phyloP scores from a whole-genome alignment of 2,797 vertebrate species.

The Rhynchotus rufescens region DNA sequence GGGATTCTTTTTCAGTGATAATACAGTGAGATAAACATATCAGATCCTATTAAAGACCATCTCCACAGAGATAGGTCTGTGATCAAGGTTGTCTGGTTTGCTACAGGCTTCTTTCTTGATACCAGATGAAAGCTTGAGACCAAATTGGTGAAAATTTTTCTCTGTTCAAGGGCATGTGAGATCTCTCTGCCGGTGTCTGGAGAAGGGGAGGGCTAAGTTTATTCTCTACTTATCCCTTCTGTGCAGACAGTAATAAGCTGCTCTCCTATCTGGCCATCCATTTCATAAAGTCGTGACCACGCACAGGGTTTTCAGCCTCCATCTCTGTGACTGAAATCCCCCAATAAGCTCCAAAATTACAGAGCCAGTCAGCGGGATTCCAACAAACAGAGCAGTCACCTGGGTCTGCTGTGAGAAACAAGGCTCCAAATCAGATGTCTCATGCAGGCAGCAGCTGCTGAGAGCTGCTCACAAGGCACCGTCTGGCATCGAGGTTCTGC shows the following conservation, averaged over 20 bases:
- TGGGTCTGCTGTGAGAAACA: constrained; percentile 34
- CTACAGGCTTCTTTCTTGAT: neutral
- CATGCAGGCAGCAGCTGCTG: constrained; percentile 22
- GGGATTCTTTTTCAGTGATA: neutral
- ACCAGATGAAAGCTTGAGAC: neutral
- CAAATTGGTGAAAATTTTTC: neutral
- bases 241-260: neutral
- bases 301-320: constrained; percentile 17
- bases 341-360: neutral
- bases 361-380: neutral
- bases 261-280: neutral
- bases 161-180: neutral
- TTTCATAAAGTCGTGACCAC: neutral
- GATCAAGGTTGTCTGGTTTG: neutral
- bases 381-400: constrained; percentile 5
- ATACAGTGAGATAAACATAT: neutral
- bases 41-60: neutral
- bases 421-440: constrained; percentile 11
- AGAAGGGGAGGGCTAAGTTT: neutral
- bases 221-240: neutral
- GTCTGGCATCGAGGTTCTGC: constrained; percentile 27
- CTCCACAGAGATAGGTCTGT: neutral
- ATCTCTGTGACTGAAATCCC: neutral
- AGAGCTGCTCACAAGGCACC: constrained; percentile 18
- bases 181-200: neutral